Conservation (phyloP, 2,888 invertebrate genomes). For the Pantelozetes paolii region DNA sequence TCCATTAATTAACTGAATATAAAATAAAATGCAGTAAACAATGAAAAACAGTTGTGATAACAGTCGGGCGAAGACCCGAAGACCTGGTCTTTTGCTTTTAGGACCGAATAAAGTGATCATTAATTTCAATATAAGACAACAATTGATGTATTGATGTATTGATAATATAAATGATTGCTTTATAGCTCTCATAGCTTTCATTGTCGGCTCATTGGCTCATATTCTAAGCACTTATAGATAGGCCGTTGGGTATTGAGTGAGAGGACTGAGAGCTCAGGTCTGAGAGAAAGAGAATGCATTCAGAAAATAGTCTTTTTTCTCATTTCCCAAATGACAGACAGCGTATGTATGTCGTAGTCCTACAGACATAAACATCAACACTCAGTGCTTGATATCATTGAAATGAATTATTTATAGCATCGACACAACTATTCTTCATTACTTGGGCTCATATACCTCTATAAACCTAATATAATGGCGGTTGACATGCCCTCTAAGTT, state of each 20-base stretch:
- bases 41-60: background rate
- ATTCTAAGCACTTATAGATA: constrained; percentile 2
- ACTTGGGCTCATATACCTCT: background rate
- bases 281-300: background rate
- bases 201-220: background rate
- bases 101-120: constrained; percentile 4
- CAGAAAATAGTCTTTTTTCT: constrained; percentile 1
- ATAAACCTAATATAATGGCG: constrained; percentile 22
- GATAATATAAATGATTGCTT: constrained; percentile 24
- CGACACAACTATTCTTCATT: constrained; percentile 5
- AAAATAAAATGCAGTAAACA: constrained; percentile 18
- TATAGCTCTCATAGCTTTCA: too few species aligned
- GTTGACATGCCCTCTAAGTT: constrained; percentile 9
- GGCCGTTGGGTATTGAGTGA: constrained; percentile 17
- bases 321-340: constrained; percentile 16
- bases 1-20: constrained; percentile 17
- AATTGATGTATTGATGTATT: constrained; percentile 1
- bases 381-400: background rate
- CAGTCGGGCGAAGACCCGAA: background rate
- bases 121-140: constrained; percentile 11
- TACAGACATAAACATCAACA: constrained; percentile 3
- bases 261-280: background rate
- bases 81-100: background rate
- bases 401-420: constrained; percentile 27
- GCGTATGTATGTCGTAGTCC: background rate